A percentile compares a stretch with the other conserved stretches of the same genome.
Evolutionary conservation across 2,888 invertebrate genomes (phyloP).

Genomic region (Polyploca ridens): DNA sequence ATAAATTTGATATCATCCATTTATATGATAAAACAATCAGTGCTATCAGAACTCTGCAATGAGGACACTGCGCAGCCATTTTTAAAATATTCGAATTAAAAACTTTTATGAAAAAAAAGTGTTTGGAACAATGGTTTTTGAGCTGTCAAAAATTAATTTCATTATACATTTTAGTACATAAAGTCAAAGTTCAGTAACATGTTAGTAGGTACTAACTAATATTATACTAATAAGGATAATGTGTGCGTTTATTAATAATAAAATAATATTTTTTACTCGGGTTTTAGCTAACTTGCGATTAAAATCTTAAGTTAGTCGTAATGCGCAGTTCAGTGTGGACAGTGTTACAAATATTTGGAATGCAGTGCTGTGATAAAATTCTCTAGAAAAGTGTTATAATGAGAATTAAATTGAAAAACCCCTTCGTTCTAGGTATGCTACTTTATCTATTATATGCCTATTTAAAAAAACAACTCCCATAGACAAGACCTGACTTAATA

Average conservation of each 20-base stretch:
- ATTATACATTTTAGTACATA: not conserved
- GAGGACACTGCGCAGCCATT: not conserved
- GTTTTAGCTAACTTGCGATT: not conserved
- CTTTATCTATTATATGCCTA: no score
- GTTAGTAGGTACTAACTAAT: not conserved
- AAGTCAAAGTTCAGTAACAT: not conserved
- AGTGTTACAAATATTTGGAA: not conserved
- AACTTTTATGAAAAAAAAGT: not conserved
- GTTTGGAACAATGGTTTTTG: not conserved
- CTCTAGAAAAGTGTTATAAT: not conserved
- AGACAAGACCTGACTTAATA: no score
- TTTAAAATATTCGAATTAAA: not conserved
- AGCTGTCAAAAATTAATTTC: not conserved
- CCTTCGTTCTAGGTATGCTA: not conserved
- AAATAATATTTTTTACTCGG: not conserved
- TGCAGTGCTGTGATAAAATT: not conserved
- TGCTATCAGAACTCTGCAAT: not conserved
- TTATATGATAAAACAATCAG: not conserved
- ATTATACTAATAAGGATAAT: not conserved
- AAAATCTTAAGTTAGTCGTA: not conserved
- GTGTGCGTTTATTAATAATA: not conserved
- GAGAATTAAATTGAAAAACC: not conserved
- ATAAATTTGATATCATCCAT: constrained; percentile 25
- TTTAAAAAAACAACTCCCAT: no score
- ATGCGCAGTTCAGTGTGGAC: not conserved